Percentiles rank a stretch among this genome's conserved stretches.
These are phyloP conservation scores for Crocuta crocuta DNA, from an alignment of 2,113 vertebrate species.

Conservation along the genomic window DNA sequence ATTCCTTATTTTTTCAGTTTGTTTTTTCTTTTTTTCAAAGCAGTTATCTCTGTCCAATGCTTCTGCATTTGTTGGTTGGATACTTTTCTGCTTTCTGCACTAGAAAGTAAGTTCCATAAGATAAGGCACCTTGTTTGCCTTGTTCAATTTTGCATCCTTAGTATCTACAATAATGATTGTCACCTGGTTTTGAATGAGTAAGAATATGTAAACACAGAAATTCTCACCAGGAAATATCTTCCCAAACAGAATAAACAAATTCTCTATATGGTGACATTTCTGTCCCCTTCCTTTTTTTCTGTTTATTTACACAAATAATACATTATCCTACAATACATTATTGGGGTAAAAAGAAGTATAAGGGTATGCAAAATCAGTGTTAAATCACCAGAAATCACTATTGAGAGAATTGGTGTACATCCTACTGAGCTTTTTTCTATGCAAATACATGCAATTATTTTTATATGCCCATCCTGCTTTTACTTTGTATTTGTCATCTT, in stretches of 20 bases:
- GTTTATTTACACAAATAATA: conserved; percentile 29
- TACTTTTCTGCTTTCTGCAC: neutral
- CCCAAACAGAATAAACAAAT: neutral
- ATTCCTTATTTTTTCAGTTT: neutral
- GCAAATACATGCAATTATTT: conserved; percentile 39
- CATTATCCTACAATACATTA: neutral
- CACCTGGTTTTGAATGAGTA: neutral
- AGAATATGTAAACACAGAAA: neutral
- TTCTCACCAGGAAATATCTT: conserved; percentile 23
- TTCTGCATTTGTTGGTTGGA: neutral
- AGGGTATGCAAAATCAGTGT: neutral
- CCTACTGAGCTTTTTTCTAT: neutral
- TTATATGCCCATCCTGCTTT: conserved; percentile 30
- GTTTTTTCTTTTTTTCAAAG: neutral
- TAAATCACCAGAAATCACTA: conserved; percentile 40
- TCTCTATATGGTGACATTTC: neutral
- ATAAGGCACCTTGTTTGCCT: neutral
- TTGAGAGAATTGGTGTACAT: neutral
- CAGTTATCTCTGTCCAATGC: neutral
- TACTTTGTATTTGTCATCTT: neutral
- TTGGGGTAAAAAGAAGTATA: neutral
- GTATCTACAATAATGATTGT: neutral
- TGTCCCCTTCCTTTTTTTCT: neutral
- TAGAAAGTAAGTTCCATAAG: neutral
- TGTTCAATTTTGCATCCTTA: conserved; percentile 12